A percentile compares a stretch with the other conserved stretches of the same genome.
These are phyloP conservation scores for Orientallactaga sibirica DNA, from an alignment of 2,797 vertebrate genomes.

Conservation along the genomic window DNA sequence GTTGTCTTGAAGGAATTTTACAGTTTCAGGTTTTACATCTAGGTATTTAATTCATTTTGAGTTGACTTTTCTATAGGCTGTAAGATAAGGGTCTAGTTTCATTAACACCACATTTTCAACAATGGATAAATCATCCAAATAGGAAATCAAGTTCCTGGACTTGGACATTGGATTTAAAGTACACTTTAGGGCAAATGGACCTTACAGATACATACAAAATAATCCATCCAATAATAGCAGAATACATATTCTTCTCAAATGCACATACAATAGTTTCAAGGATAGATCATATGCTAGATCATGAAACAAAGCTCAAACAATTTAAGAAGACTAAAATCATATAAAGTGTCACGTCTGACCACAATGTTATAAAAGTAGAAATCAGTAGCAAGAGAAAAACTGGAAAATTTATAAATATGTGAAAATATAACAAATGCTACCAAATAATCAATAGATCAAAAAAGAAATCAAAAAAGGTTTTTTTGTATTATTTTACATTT, in stretches of 20 bases:
- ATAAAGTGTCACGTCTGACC: neutral
- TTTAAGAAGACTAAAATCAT: neutral
- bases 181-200: neutral
- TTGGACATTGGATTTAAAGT: neutral
- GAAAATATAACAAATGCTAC: neutral
- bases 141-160: conserved; percentile 5
- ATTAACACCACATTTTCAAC: conserved; percentile 21
- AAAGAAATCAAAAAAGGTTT: neutral
- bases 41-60: conserved; percentile 29
- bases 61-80: conserved; percentile 6
- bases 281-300: neutral
- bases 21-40: neutral
- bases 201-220: neutral
- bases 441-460: neutral
- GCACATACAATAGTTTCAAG: neutral
- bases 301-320: neutral
- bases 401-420: neutral
- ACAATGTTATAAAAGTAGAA: neutral
- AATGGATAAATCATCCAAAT: neutral
- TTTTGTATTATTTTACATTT: neutral
- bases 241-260: neutral
- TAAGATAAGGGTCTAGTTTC: conserved; percentile 11
- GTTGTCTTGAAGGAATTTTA: neutral
- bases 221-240: neutral
- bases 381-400: neutral